Evolutionary conservation across 2,113 vertebrate genomes (phyloP).

Genomic region (Aptenodytes forsteri): DNA sequence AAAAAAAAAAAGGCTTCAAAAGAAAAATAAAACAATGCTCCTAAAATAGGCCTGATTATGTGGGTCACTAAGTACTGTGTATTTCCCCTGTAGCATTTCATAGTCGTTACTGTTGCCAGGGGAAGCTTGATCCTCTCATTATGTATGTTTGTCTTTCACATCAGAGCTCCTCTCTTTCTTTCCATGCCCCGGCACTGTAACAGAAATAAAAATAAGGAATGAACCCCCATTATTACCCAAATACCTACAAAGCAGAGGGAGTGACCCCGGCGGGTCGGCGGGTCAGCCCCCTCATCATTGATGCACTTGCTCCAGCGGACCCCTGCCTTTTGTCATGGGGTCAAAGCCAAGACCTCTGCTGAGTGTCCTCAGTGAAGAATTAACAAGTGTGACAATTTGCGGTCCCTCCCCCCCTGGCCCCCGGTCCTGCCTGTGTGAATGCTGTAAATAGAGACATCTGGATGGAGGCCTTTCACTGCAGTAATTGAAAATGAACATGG

Average conservation of each 20-base stretch:
- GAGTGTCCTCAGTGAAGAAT: conserved; percentile 85
- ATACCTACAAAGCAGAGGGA: conserved; percentile 81
- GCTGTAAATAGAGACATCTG: conserved; percentile 90
- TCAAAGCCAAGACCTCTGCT: conserved; percentile 88
- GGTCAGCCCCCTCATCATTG: conserved; percentile 81
- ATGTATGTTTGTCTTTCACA: conserved; percentile 85
- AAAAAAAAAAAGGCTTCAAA: conserved; percentile 52
- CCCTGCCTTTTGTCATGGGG: conserved; percentile 77
- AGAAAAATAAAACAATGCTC: conserved; percentile 76
- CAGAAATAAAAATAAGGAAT: conserved; percentile 80
- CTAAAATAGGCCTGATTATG: conserved; percentile 75
- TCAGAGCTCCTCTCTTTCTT: conserved; percentile 73
- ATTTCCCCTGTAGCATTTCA: conserved; percentile 77
- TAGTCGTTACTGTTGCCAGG: conserved; percentile 80
- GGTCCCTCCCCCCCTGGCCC: conserved; percentile 74
- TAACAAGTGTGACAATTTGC: conserved; percentile 88
- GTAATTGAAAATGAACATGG: conserved; percentile 93
- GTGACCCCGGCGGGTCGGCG: conserved; percentile 62
- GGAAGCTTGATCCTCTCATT: conserved; percentile 78
- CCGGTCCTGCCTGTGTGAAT: conserved; percentile 82
- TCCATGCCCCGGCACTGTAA: conserved; percentile 74
- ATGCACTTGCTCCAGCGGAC: conserved; percentile 78
- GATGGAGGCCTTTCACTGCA: conserved; percentile 87
- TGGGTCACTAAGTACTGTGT: conserved; percentile 77
- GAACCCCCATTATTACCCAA: conserved; percentile 77